Base-by-base conservation (phyloP, 1,140 invertebrate genomes). In the Drosophila tsacasi region DNA sequence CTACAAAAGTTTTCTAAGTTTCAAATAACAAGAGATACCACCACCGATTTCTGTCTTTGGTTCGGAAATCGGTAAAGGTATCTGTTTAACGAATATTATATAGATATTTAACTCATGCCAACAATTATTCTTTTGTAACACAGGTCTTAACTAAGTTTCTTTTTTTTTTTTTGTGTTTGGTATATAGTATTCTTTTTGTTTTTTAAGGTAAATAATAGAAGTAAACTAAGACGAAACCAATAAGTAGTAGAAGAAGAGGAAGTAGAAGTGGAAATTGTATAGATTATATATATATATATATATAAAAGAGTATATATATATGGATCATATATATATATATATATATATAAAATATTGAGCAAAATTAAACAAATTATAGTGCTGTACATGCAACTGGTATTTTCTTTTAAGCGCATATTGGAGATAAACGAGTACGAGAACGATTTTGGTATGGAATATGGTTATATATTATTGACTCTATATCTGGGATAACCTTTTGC, bases 361-460 rank as follows among this genome's bases (percentile, higher is more conserved):
- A 47, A 65, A 82, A 75, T 59, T 35, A 83, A 71, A 72, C 60
- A 84, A 84, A 83, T 78, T 67, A 75, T 78, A 54, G 83, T 85
- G 83, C 83, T 86, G 83, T 85, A 86, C 83, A 86, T 86, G 83
- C 83, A 86, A 78, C 62, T 82, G 83, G 63, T 75, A 69, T 62
- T 79, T 63, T 57, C 60, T 52, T 76, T 52, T 37, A 76, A 83
- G 83, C 78, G 78, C 62, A 84, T 76, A 68, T 76, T 67, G 57
- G 64, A 75, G 68, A 35, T 75, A 80, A 75, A 75, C 50, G 59
- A 68, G 64, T 80, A 81, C 69, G 57, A 76, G 42, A 75, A 75
- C 60, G 58, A 64, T 58, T 44, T 72, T 30, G 39, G 49, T 50
- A 58, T 77, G 79, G 27, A 83, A 71, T 55, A 55, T 77, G 57